A percentile compares a stretch with the other conserved stretches of the same genome.
Evolutionary conservation across 64 coral and sea anemone genomes (phyloP).

Genomic region (Pocillopora verrucosa): DNA sequence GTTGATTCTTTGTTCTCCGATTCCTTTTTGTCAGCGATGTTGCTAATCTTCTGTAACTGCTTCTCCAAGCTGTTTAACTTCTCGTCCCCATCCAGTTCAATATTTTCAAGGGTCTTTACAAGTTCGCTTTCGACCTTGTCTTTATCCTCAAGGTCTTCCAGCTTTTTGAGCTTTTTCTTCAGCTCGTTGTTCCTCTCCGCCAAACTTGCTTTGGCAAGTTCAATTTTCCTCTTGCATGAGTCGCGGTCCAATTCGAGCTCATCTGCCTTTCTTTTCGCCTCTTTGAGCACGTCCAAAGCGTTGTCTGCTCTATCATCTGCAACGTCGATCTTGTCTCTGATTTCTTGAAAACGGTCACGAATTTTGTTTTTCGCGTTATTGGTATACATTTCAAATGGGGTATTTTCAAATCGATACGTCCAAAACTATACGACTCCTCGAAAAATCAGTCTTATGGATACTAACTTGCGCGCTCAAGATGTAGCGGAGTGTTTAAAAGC

Average conservation of each 20-base stretch:
- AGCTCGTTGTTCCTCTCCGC: slow-evolving; percentile 36
- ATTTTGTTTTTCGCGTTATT: slow-evolving; percentile 30
- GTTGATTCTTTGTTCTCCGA: slow-evolving; percentile 51
- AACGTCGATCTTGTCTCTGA: slow-evolving; percentile 80
- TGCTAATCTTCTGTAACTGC: slow-evolving; percentile 50
- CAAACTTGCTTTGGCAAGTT: slow-evolving; percentile 27
- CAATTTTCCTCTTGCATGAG: slow-evolving; percentile 55
- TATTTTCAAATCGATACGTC: not conserved
- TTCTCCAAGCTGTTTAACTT: slow-evolving; percentile 75
- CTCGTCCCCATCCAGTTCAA: slow-evolving; percentile 84
- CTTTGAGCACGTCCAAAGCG: slow-evolving; percentile 59
- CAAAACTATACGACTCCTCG: not conserved
- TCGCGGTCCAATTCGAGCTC: slow-evolving; percentile 61
- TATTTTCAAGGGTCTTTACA: slow-evolving; percentile 66
- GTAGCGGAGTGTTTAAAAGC: not conserved
- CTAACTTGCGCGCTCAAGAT: not conserved
- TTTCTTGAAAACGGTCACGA: slow-evolving; percentile 66
- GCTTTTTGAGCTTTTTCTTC: slow-evolving; percentile 27
- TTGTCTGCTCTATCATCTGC: slow-evolving; percentile 71
- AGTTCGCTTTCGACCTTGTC: slow-evolving; percentile 52
- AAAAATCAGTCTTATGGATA: not conserved
- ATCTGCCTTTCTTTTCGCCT: slow-evolving; percentile 28
- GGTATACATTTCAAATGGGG: not conserved
- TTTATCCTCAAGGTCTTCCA: slow-evolving; percentile 52
- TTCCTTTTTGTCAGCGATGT: slow-evolving; percentile 50